Conservation (phyloP, 2,888 invertebrate genomes). For the Tetropium fuscum region DNA sequence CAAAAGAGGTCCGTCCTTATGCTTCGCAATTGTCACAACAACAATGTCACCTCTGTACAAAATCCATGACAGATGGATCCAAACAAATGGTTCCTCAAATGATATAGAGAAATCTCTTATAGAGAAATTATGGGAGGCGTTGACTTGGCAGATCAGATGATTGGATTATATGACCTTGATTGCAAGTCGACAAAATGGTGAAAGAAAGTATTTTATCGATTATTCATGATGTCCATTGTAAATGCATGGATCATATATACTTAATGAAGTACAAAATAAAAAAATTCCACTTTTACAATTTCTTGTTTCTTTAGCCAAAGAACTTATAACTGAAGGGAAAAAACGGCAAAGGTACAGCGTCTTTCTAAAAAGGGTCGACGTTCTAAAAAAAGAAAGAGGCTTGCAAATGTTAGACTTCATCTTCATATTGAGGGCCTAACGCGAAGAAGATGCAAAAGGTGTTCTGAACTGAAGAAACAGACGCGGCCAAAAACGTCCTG, state of each 20-base stretch:
- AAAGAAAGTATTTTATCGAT: background rate
- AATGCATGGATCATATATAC: background rate
- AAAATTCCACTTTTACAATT: background rate
- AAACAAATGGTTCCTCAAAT: background rate
- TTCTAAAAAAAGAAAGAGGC: no score
- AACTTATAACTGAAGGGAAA: background rate
- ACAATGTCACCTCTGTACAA: background rate
- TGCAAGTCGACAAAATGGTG: background rate
- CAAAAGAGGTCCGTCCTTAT: constrained; percentile 1
- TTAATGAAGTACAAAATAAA: background rate
- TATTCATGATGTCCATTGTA: background rate
- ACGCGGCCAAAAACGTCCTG: no score
- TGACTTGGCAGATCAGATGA: background rate
- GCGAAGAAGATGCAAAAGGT: no score
- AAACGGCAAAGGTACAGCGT: no score
- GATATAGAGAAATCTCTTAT: no score
- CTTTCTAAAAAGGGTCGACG: no score
- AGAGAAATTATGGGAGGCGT: background rate
- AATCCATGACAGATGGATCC: background rate
- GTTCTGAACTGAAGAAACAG: no score
- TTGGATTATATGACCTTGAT: background rate
- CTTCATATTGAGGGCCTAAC: no score
- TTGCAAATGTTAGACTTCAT: no score
- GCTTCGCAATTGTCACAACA: background rate
- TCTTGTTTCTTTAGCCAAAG: background rate